phyloP scores from a whole-genome alignment of 2,113 vertebrate genomes.

The Thamnaconus septentrionalis region DNA sequence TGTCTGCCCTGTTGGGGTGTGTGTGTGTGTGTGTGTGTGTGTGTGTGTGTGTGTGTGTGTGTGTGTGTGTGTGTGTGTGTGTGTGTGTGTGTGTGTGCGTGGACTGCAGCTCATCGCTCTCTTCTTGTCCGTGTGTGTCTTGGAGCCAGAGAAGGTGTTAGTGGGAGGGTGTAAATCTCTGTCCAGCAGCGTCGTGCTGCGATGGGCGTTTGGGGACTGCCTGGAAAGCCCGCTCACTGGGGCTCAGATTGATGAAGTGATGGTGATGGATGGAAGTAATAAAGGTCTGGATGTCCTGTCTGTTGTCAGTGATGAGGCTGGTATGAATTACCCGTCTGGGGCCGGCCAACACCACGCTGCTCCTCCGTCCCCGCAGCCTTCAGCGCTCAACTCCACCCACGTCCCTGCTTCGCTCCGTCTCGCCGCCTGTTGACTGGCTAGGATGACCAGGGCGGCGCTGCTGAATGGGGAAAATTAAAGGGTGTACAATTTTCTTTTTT shows the following conservation, averaged over 20 bases:
- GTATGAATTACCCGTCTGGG: slow-evolving; percentile 79
- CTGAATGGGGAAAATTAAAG: too few species aligned
- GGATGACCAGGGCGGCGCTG: too few species aligned
- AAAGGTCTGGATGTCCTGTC: slow-evolving; percentile 80
- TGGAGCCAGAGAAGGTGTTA: slow-evolving; percentile 44
- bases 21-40: slow-evolving; percentile 5
- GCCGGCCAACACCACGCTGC: slow-evolving; percentile 54
- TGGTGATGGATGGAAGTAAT: slow-evolving; percentile 81
- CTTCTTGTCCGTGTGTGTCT: slow-evolving; percentile 43
- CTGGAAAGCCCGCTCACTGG: slow-evolving; percentile 64
- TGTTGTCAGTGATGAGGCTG: slow-evolving; percentile 74
- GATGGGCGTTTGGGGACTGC: slow-evolving; percentile 73
- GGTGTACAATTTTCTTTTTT: too few species aligned
- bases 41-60: slow-evolving; percentile 6
- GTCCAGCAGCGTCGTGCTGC: slow-evolving; percentile 56
- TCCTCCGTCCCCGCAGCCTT: slow-evolving; percentile 52
- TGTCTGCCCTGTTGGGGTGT: slow-evolving; percentile 13
- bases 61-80: slow-evolving; percentile 2
- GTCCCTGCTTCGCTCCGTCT: slow-evolving; percentile 31
- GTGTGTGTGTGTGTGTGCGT: slow-evolving; percentile 10
- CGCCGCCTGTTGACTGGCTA: slow-evolving; percentile 23
- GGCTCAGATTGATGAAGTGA: slow-evolving; percentile 76
- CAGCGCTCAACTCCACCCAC: slow-evolving; percentile 35
- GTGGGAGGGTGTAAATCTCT: slow-evolving; percentile 71
- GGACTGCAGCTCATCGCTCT: slow-evolving; percentile 50